Evolutionary conservation across 2,888 invertebrate genomes (phyloP).

Genomic region (Lordiphosa andalusiaca): DNA sequence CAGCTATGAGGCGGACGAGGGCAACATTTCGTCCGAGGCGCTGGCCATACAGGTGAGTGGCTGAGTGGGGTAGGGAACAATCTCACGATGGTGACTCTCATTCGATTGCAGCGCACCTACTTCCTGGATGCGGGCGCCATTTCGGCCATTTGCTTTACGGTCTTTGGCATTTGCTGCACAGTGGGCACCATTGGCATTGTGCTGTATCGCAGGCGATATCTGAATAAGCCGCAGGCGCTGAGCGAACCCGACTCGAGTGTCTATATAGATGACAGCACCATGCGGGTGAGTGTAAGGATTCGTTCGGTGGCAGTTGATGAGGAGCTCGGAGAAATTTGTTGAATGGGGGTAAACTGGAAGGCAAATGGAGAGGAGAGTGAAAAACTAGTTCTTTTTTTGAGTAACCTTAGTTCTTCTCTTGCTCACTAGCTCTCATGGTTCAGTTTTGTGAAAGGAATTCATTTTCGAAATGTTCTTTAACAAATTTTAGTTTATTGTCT

Average conservation of each 20-base stretch:
- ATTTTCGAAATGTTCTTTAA: too few species aligned
- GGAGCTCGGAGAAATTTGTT: too few species aligned
- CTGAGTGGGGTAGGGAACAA: too few species aligned
- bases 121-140: constrained; percentile 84
- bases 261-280: constrained; percentile 92
- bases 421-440: too few species aligned
- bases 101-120: constrained; percentile 64
- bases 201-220: constrained; percentile 86
- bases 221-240: constrained; percentile 91
- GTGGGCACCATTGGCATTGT: constrained; percentile 86
- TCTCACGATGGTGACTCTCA: background rate
- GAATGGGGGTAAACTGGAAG: too few species aligned
- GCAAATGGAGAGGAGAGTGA: too few species aligned
- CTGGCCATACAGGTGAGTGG: constrained; percentile 71
- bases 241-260: constrained; percentile 93
- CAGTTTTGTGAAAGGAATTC: too few species aligned
- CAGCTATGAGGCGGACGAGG: constrained; percentile 62
- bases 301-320: constrained; percentile 64
- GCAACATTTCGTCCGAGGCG: constrained; percentile 78
- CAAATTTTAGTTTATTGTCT: too few species aligned
- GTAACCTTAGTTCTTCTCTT: too few species aligned
- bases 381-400: too few species aligned
- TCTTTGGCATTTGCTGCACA: constrained; percentile 84
- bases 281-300: constrained; percentile 84
- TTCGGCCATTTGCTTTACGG: constrained; percentile 86